Base-by-base conservation (phyloP, 2,888 invertebrate species). In the Danaus chrysippus region DNA sequence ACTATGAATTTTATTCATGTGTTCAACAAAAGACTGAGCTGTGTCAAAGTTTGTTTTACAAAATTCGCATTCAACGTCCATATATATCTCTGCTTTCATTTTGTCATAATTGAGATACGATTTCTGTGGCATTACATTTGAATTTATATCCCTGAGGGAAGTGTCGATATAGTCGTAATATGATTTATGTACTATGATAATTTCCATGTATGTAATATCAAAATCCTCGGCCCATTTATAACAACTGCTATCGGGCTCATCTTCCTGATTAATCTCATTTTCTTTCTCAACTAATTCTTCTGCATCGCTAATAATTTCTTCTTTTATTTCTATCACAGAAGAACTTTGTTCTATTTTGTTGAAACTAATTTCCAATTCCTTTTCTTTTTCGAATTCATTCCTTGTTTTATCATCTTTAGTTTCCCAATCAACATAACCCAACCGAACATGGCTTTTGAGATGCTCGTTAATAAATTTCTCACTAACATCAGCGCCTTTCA, bases 191-290 rank as follows among this genome's bases (percentile, higher is more conserved):
- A 91, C 68, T 8, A 88, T 66, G n/a, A 92, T 76, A 13, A 92
- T 68, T 70, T 92, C 92, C 44, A 84, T 81, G 34, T 83, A 71
- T 15, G 91, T 89, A 1, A 90, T 78, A 74, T 92, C 91, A 74
- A 88, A 90, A 62, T 91, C 91, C 69, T 86, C 82, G 58, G 83
- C 80, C 0, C 91, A 91, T 68, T 77, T 77, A 64, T 90, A 91
- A 13, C 72, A 70, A 64, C 77, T 79, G 34, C 71, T 64, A 23
- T 17, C 5, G 15, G 19, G 11, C 10, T 68, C 57, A 71, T 65
- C 66, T n/a, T 61, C 69, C 61, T 68, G 56, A 56, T 56, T 65
- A 13, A 59, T 64, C 46, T 67, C 66, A 54, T 55, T 63, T 12
- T 66, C 72, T 12, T 67, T 57, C 53, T 64, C 64, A 59, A 59